Percentiles rank a stretch among this genome's conserved stretches.
These are phyloP conservation scores for Grammomys surdaster DNA, from an alignment of 2,113 vertebrate genomes.

Conservation along the genomic window DNA sequence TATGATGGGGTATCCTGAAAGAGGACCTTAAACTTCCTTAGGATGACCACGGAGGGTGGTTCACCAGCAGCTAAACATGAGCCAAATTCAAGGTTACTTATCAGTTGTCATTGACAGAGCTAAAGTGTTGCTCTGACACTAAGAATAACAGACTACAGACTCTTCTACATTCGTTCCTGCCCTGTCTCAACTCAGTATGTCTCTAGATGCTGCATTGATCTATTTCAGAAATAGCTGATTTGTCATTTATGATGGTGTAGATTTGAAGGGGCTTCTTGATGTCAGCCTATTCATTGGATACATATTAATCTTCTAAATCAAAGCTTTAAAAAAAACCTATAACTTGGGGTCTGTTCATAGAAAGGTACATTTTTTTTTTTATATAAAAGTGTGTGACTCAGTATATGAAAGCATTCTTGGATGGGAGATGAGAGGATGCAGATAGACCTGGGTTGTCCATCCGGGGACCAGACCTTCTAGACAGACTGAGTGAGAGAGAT, in stretches of 20 bases:
- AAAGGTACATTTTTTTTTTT: constrained; percentile 15
- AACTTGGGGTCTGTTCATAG: constrained; percentile 5
- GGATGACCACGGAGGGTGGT: constrained; percentile 53
- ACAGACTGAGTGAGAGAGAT: neutral
- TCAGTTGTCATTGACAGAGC: constrained; percentile 9
- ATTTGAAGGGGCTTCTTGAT: neutral
- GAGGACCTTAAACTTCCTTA: constrained; percentile 62
- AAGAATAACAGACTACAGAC: constrained; percentile 33
- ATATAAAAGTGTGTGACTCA: neutral
- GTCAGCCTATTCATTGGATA: neutral
- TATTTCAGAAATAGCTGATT: constrained; percentile 18
- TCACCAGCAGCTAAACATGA: constrained; percentile 44
- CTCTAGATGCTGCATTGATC: neutral
- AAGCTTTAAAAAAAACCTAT: neutral
- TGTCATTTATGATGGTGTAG: neutral
- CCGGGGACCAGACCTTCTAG: neutral
- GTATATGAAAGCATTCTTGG: neutral
- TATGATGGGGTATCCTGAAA: constrained; percentile 57
- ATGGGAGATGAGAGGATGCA: neutral
- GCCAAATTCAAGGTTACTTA: constrained; percentile 53
- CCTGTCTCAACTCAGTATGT: constrained; percentile 13
- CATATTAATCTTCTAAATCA: constrained; percentile 12
- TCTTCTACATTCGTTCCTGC: constrained; percentile 44
- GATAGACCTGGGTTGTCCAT: neutral
- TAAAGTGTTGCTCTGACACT: constrained; percentile 52